Percentiles rank a stretch among this genome's conserved stretches.
phyloP scores from a whole-genome alignment of 2,113 vertebrate genomes.

The Ceyx margarethae region DNA sequence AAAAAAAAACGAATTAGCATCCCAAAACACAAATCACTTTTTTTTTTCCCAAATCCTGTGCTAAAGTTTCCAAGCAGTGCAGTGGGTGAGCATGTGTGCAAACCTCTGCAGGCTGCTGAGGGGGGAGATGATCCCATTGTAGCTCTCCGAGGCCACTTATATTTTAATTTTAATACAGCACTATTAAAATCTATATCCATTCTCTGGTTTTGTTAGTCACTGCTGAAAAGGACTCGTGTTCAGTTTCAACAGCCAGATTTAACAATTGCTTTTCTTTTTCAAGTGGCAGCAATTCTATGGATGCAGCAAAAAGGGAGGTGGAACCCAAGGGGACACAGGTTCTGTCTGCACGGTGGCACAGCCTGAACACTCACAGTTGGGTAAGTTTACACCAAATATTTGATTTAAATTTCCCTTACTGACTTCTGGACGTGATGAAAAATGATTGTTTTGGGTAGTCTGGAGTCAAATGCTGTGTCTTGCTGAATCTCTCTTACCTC shows the following conservation, averaged over 20 bases:
- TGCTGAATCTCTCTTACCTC: not conserved
- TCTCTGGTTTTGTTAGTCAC: not conserved
- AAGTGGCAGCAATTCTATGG: not conserved
- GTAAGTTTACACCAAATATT: not conserved
- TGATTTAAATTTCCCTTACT: not conserved
- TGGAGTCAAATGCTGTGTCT: not conserved
- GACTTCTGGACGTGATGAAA: not conserved
- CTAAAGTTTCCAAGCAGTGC: conserved; percentile 44
- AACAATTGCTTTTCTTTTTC: not conserved
- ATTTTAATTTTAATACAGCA: not conserved
- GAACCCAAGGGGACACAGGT: too few relatives aligned
- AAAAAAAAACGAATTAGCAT: conserved; percentile 42
- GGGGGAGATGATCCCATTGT: not conserved
- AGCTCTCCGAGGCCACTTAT: not conserved
- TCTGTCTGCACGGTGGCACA: not conserved
- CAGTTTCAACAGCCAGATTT: not conserved
- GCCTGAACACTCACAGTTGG: not conserved
- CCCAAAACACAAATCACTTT: conserved; percentile 69
- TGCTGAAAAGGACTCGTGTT: not conserved
- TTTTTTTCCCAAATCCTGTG: conserved; percentile 29
- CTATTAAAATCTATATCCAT: not conserved
- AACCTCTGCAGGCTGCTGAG: not conserved
- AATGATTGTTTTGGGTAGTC: not conserved
- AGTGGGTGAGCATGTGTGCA: conserved; percentile 10
- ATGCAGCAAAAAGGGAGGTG: not conserved